A percentile compares a stretch with the other conserved stretches of the same genome.
These are phyloP conservation scores for Pangasianodon hypophthalmus DNA, from an alignment of 2,113 vertebrate species.

Conservation along the genomic window DNA sequence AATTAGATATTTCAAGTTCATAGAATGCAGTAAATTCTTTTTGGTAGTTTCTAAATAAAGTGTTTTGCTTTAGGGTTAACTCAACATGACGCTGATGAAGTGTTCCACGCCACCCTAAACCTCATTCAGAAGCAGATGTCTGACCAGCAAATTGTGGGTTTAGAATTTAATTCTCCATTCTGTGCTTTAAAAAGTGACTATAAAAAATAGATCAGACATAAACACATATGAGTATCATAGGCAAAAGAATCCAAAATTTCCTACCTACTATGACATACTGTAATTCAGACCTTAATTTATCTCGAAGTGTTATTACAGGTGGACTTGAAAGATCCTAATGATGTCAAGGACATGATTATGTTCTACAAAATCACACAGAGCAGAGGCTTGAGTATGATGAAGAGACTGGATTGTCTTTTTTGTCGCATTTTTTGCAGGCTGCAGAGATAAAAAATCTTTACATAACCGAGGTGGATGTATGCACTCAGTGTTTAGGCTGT, in stretches of 20 bases:
- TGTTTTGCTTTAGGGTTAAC: conserved; percentile 55
- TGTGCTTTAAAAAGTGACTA: not conserved
- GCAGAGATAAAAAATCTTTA: conserved; percentile 66
- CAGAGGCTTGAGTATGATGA: not conserved
- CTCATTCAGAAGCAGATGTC: conserved; percentile 65
- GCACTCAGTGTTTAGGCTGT: conserved; percentile 63
- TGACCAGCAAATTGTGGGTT: conserved; percentile 62
- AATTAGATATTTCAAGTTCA: not conserved
- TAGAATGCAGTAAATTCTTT: not conserved
- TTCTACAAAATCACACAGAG: not conserved
- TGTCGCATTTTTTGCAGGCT: conserved; percentile 55
- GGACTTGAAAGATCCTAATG: not conserved
- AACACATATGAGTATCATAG: not conserved
- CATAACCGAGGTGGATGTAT: conserved; percentile 62
- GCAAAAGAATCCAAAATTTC: not conserved
- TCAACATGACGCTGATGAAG: conserved; percentile 73
- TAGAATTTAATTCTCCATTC: not conserved
- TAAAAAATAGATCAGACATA: not conserved
- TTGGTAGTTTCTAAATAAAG: not conserved
- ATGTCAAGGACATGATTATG: not conserved
- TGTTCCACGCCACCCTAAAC: conserved; percentile 71
- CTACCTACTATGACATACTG: not conserved
- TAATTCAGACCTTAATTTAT: not conserved
- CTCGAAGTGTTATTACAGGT: not conserved
- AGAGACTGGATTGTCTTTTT: not conserved